Base-by-base conservation (phyloP, 2,113 vertebrate genomes). In the Chaenogobius annularis region DNA sequence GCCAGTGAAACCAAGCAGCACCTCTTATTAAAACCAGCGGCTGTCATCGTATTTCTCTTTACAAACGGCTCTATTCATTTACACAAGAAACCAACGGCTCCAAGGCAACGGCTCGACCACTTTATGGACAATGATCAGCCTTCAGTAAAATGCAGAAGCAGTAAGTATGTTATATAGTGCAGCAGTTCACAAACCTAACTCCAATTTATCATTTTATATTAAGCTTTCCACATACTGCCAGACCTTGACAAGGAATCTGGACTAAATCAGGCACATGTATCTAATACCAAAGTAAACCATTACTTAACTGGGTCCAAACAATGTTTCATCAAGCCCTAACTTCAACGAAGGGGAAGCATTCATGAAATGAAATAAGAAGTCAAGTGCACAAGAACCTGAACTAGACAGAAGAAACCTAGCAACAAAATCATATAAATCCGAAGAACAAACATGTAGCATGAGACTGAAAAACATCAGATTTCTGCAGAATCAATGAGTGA, bases 51-150 rank as follows among this genome's bases (percentile, higher is more conserved):
- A 67, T 78, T 73, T 65, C 68, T 11, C 47, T 19, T 19, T 61
- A 72, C 40, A 78, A 78, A 80, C 58, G 56, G 73, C 15, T 37
- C 22, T 48, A 37, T 72, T 67, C 70, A 74, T 56, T 65, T 43
- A 46, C 15, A 22, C 20, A 26, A 26, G 58, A 69, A 40, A 19
- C 43, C 47, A 35, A 48, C 19, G 14, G 10, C 70, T 3, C 23
- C 5, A 65, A 1, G 61, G 19, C 61, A 17, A 40, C 61, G 40
- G 61, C 31, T 9, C 10, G 17, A 61, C 58, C 31, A 2, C 61
- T 63, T 48, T 69, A n/a, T 61, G 3, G 58, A 61, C 58, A 31
- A 7, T 1, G 26, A 14, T 17, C 8, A 26, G 26, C 13, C 56
- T 26, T 59, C 56, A 58, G 12, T 13, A 61, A 14, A 1, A 14